Base-by-base conservation (phyloP, 2,888 invertebrate species). In the Antitype chi region DNA sequence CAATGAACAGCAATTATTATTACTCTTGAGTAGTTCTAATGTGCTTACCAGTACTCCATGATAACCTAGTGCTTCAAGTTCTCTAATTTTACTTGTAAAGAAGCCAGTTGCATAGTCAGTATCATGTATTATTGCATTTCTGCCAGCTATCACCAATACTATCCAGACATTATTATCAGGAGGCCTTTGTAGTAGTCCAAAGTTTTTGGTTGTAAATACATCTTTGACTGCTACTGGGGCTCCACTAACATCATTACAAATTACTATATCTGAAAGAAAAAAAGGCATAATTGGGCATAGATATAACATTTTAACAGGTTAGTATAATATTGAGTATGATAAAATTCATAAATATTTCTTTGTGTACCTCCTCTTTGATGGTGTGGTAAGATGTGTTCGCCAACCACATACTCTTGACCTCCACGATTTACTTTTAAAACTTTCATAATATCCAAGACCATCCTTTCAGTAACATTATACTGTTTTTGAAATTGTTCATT, bases 361-460 rank as follows among this genome's bases (percentile, higher is more conserved):
- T 17, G 1, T 55, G 15, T 93, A 97, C 97, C 97, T 90, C 97
- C 97, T 92, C 97, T 97, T 85, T 97, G 95, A 90, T 97, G 97
- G 88, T 98, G 98, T 15, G 98, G 98, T 81, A 98, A 90, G 81
- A 98, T 93, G 90, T 98, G 98, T 78, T 97, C 95, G 9, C 96
- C 92, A 78, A 91, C 89, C 6, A 97, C 93, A 91, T 93, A 96
- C 0, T 97, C 93, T 32, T 94, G 89, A 11, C 97, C 96, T 1
- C 97, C 97, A 59, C 97, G 93, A n/a, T 96, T 88, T 60, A 94
- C 91, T 78, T 93, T 93, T 7, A 97, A 86, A 0, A 94, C 89
- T 70, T 97, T 97, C n/a, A 96, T 93, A 0, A 97, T 92, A 90
- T 97, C 97, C 60, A 98, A 84, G 72, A 97, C 93, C 88, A 98